Evolutionary conservation across 2,797 vertebrate genomes (phyloP).

Genomic region (Paedocypris micromegethes): DNA sequence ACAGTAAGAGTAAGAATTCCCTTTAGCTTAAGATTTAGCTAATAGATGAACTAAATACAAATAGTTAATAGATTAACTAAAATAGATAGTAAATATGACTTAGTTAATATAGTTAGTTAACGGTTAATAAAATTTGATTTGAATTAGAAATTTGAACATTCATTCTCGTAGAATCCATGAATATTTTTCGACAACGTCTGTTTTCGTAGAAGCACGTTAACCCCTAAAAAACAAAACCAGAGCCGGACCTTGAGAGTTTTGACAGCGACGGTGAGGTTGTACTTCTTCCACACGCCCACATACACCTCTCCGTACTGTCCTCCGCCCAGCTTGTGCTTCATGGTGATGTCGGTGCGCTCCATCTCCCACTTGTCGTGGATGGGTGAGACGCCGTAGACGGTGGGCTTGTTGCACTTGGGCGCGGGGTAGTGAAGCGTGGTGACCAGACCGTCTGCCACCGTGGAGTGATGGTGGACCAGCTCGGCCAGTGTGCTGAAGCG

Average conservation of each 20-base stretch:
- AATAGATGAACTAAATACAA: too few relatives aligned
- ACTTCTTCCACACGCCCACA: conserved; percentile 97
- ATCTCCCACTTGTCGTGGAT: conserved; percentile 99
- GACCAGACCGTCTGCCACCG: conserved; percentile 93
- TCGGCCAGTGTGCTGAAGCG: conserved; percentile 94
- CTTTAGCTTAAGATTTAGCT: too few relatives aligned
- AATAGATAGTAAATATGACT: too few relatives aligned
- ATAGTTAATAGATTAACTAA: too few relatives aligned
- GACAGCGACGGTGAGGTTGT: conserved; percentile 94
- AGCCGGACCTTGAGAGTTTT: conserved; percentile 88
- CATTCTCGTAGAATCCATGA: too few relatives aligned
- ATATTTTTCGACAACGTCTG: too few relatives aligned
- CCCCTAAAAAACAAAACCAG: too few relatives aligned
- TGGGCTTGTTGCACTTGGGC: conserved; percentile 98
- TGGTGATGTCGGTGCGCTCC: conserved; percentile 98
- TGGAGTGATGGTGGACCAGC: conserved; percentile 97
- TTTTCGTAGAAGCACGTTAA: too few relatives aligned
- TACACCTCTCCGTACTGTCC: conserved; percentile 98
- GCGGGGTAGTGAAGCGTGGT: conserved; percentile 97
- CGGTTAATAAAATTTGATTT: too few relatives aligned
- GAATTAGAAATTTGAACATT: too few relatives aligned
- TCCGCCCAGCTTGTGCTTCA: conserved; percentile 99
- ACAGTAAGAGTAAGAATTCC: too few relatives aligned
- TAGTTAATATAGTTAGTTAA: too few relatives aligned
- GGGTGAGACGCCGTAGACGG: conserved; percentile 95